Conservation (phyloP, 1,140 invertebrate species). For the Leptoteleia sp. region DNA sequence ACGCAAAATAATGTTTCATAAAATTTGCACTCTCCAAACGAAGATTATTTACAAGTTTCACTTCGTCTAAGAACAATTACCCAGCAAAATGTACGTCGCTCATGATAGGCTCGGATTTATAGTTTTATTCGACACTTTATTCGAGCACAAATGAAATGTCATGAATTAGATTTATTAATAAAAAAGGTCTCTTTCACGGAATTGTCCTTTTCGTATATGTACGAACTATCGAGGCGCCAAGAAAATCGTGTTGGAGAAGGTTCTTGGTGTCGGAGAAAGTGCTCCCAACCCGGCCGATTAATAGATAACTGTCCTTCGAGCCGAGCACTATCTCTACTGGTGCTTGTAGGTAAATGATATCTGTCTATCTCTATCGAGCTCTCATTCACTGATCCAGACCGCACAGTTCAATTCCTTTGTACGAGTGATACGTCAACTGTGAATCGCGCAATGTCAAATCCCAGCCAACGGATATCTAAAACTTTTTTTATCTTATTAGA, state of each 20-base stretch:
- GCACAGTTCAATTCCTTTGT: neutral
- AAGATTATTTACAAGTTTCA: slow-evolving; percentile 3
- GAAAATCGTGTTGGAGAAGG: slow-evolving; percentile 25
- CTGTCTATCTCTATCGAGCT: slow-evolving; percentile 15
- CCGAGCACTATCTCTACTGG: neutral
- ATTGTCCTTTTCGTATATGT: slow-evolving; percentile 26
- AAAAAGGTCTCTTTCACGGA: slow-evolving; percentile 2
- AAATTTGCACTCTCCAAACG: slow-evolving; percentile 2
- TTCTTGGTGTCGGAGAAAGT: slow-evolving; percentile 42
- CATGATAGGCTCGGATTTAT: neutral
- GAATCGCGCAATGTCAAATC: no score
- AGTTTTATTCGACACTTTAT: slow-evolving; percentile 13
- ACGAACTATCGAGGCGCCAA: slow-evolving; percentile 21
- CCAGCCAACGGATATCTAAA: no score
- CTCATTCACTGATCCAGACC: slow-evolving; percentile 6
- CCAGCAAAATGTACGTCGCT: slow-evolving; percentile 2
- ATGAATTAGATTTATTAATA: slow-evolving; percentile 6
- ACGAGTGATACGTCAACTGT: neutral
- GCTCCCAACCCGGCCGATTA: slow-evolving; percentile 25
- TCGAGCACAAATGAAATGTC: slow-evolving; percentile 2
- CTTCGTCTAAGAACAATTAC: neutral
- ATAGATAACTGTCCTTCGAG: slow-evolving; percentile 15
- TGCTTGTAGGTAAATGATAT: slow-evolving; percentile 22
- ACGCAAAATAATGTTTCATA: neutral
- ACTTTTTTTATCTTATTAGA: no score